Conservation (phyloP, 2,888 invertebrate species). For the Argyra leucocephala region DNA sequence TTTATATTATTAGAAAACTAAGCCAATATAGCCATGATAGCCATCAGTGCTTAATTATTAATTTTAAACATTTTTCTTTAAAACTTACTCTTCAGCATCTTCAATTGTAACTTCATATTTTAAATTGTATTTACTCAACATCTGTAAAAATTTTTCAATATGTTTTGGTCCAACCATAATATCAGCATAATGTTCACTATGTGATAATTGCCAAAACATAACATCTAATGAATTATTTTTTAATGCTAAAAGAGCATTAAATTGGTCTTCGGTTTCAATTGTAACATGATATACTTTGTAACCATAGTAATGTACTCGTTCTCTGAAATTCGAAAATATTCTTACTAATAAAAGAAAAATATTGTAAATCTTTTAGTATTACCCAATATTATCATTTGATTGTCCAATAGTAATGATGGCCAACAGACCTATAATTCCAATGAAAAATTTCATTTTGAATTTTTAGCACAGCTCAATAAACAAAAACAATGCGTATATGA, state of each 20-base stretch:
- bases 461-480: background rate
- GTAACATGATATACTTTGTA: background rate
- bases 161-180: conserved; percentile 2
- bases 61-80: background rate
- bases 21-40: no score
- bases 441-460: background rate
- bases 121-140: background rate
- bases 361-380: no score
- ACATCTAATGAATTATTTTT: background rate
- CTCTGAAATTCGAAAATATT: background rate
- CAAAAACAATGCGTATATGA: no score
- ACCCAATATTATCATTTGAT: background rate
- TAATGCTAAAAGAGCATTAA: background rate
- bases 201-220: conserved; percentile 10
- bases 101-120: background rate
- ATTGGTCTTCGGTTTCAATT: conserved; percentile 7
- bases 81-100: conserved; percentile 1
- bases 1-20: background rate
- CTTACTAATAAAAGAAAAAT: no score
- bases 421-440: background rate
- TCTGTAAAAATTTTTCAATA: background rate
- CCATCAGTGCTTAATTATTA: no score
- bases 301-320: background rate
- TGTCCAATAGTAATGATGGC: background rate
- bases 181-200: background rate